Conservation (phyloP, 2,888 invertebrate genomes). For the Exephanes ischioxanthus region DNA sequence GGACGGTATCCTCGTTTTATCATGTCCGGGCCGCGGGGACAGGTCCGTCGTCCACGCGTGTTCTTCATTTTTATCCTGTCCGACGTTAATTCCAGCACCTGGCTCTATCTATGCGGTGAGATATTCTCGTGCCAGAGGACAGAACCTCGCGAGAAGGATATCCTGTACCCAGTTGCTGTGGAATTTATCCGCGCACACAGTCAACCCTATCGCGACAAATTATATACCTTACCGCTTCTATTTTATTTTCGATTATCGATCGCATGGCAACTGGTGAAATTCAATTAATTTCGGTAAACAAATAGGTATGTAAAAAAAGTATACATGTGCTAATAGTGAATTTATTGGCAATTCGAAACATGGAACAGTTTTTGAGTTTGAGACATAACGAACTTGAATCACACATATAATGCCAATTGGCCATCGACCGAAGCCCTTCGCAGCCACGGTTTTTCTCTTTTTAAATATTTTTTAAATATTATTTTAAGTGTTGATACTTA, state of each 20-base stretch:
- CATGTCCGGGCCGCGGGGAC: constrained; percentile 1
- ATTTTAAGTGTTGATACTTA: too few species aligned
- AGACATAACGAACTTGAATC: too few species aligned
- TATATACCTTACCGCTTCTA: background rate
- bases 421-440: too few species aligned
- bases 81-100: constrained; percentile 36
- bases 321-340: too few species aligned
- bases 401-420: too few species aligned
- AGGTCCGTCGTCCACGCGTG: constrained; percentile 7
- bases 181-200: background rate
- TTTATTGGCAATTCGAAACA: too few species aligned
- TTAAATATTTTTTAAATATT: too few species aligned
- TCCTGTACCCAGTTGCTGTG: background rate
- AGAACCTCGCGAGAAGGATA: background rate
- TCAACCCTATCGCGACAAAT: background rate
- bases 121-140: background rate
- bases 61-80: constrained; percentile 29
- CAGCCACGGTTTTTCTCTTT: too few species aligned
- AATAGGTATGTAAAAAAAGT: background rate
- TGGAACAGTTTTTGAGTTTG: too few species aligned
- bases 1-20: constrained; percentile 42
- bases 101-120: background rate
- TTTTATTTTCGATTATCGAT: background rate
- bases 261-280: background rate
- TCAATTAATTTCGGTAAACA: background rate